Percentiles rank a stretch among this genome's conserved stretches.
phyloP scores from a whole-genome alignment of 1,140 invertebrate species.

The Galendromus occidentalis region DNA sequence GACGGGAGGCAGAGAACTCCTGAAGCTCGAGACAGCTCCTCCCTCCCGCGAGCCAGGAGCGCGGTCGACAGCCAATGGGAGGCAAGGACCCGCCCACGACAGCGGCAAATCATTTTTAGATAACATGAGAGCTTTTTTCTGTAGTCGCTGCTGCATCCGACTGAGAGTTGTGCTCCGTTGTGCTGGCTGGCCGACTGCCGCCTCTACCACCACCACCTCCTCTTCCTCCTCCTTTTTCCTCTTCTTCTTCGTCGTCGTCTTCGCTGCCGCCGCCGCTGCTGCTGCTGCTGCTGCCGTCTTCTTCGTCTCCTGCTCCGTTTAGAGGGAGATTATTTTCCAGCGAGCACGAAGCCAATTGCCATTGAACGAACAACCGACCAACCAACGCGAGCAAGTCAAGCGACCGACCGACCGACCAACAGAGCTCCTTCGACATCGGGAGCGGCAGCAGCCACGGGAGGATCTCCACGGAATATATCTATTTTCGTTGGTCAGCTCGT shows the following conservation, averaged over 20 bases:
- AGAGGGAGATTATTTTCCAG: conserved; percentile 11
- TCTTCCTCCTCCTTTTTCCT: too few species aligned
- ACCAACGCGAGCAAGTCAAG: not conserved
- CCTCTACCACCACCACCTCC: too few species aligned
- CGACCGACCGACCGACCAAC: not conserved
- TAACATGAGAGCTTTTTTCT: conserved; percentile 12
- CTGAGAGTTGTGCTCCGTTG: conserved; percentile 4
- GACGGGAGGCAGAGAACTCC: not conserved
- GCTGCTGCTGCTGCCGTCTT: too few species aligned
- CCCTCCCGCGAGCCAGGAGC: not conserved
- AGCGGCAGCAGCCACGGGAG: too few species aligned
- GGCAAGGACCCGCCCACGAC: not conserved
- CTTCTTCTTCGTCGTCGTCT: too few species aligned
- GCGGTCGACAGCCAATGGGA: not conserved
- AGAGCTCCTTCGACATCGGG: too few species aligned
- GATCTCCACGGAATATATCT: too few species aligned
- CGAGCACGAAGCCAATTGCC: not conserved
- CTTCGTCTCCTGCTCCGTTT: too few species aligned
- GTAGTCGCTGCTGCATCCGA: not conserved
- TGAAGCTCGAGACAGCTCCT: not conserved
- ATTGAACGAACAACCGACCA: not conserved
- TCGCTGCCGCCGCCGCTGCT: too few species aligned
- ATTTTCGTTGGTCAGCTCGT: too few species aligned
- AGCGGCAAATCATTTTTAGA: conserved; percentile 12
- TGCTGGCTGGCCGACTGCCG: too few species aligned